Evolutionary conservation across 2,888 invertebrate species (phyloP), one percentile per base, ranked within the genome.

Genomic region (Enchytraeus crypticus): DNA sequence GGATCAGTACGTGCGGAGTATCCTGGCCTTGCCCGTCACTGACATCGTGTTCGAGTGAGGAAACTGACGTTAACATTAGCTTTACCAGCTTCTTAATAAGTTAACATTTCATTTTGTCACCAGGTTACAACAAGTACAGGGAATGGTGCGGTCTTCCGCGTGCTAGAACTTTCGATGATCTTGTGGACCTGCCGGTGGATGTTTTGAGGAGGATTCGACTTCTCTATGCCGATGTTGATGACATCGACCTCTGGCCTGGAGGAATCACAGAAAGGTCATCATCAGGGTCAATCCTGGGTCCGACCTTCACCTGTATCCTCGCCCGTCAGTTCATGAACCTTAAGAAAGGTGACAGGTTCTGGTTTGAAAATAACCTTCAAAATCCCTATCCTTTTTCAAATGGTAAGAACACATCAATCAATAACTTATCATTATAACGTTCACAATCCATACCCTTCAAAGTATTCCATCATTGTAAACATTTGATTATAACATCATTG

Each of bases 111-210:
- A n/a, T n/a, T n/a, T n/a, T n/a, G n/a, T n/a, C n/a, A n/a, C 18
- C 55, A 65, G 65, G 65, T n/a, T 92, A 92, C 78, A 84, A 85
- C 0, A 82, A 82, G 33, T 92, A 88, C 86, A 81, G 79, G 29
- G 70, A 73, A 59, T 76, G 71, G 66, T 79, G 79, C 60, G 76
- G 76, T 23, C 64, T 78, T 11, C 66, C 68, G 5, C 53, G 33
- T 27, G 64, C 62, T 18, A 43, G 21, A 2, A 34, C 27, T 8
- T 65, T 63, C 33, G 60, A 57, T 11, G 65, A 65, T 27, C 59
- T 65, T 1, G 38, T 46, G n/a, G 61, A 62, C 26, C 53, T 65
- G 32, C 59, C 61, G 2, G 2, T 1, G 4, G 51, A 27, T 34
- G 57, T 57, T 5, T 51, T 62, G 23, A 23, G 55, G 32, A 1